phyloP scores from a whole-genome alignment of 1,140 invertebrate genomes.

The Antheraea pernyi region DNA sequence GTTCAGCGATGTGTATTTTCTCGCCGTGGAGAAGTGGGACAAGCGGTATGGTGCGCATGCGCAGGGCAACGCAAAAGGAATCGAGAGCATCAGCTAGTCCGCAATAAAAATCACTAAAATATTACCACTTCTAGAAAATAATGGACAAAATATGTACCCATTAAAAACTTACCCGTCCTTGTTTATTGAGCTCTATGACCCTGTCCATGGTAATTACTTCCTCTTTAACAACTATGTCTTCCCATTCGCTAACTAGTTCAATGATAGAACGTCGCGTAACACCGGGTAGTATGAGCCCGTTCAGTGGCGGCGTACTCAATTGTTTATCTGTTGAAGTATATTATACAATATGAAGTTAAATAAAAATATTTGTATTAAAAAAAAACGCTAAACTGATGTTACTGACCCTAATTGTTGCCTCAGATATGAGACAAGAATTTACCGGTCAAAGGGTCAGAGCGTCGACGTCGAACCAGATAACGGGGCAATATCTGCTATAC shows the following conservation, averaged over 20 bases:
- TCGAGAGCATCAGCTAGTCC: no score
- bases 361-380: slow-evolving; percentile 25
- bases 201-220: slow-evolving; percentile 92
- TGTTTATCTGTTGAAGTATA: slow-evolving; percentile 86
- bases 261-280: slow-evolving; percentile 94
- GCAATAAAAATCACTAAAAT: no score
- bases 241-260: slow-evolving; percentile 90
- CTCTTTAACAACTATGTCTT: slow-evolving; percentile 93
- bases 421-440: slow-evolving; percentile 65
- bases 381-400: slow-evolving; percentile 46
- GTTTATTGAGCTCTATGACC: slow-evolving; percentile 85
- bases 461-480: slow-evolving; percentile 48
- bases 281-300: slow-evolving; percentile 95
- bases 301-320: slow-evolving; percentile 94
- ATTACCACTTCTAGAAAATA: not conserved
- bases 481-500: slow-evolving; percentile 38
- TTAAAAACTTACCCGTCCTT: slow-evolving; percentile 87
- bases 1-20: no score
- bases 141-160: not conserved
- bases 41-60: no score
- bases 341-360: slow-evolving; percentile 13
- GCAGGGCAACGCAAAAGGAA: no score
- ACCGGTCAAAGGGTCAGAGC: slow-evolving; percentile 58
- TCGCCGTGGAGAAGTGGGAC: no score
- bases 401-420: slow-evolving; percentile 59